Percentiles rank a stretch among this genome's conserved stretches.
Conservation (phyloP, 2,113 vertebrate species). For the Okapia johnstoni region DNA sequence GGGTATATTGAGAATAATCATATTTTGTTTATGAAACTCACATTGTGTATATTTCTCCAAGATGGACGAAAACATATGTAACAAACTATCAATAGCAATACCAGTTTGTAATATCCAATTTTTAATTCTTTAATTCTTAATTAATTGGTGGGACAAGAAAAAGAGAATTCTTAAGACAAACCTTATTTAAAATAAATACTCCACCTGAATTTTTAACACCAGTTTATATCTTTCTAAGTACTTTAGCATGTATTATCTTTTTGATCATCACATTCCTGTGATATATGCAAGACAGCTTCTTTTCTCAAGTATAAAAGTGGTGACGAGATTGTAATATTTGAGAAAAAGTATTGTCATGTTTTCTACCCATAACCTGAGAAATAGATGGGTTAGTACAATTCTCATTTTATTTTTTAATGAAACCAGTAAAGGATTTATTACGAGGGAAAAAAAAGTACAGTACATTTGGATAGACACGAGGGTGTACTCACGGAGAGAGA, state of each 20-base stretch:
- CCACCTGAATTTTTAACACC: not conserved
- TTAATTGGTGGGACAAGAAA: conserved; percentile 8
- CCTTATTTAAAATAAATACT: not conserved
- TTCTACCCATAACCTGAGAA: not conserved
- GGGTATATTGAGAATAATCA: not conserved
- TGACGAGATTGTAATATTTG: not conserved
- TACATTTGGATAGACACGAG: not conserved
- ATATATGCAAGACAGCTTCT: conserved; percentile 7
- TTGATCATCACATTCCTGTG: not conserved
- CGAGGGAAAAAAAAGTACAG: not conserved
- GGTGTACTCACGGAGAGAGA: not conserved
- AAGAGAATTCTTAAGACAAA: not conserved
- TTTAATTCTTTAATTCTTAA: conserved; percentile 20
- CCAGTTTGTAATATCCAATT: not conserved
- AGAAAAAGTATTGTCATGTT: not conserved
- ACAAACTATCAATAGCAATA: not conserved
- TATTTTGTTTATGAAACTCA: not conserved
- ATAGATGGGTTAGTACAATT: not conserved
- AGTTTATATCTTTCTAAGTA: conserved; percentile 19
- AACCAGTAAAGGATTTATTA: not conserved
- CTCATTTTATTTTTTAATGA: not conserved
- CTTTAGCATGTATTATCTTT: conserved; percentile 3
- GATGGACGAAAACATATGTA: not conserved
- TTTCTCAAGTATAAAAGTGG: conserved; percentile 14
- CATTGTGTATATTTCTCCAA: conserved; percentile 7